Conservation (phyloP, 2,888 invertebrate genomes). For the Panorpa germanica region DNA sequence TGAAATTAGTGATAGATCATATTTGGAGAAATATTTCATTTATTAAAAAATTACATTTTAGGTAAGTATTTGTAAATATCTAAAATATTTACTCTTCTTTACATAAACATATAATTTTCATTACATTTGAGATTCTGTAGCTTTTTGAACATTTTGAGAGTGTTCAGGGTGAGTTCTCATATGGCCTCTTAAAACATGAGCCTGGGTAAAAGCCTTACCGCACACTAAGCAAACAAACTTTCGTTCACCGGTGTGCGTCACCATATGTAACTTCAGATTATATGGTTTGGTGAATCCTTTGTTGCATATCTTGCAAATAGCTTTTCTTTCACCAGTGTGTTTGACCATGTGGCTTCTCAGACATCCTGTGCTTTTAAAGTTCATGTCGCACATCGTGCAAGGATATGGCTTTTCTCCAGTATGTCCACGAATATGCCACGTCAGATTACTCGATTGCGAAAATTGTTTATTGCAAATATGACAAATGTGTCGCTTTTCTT, state of each 20-base stretch:
- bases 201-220: constrained; percentile 9
- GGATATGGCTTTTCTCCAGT: constrained; percentile 9
- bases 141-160: too few relatives aligned
- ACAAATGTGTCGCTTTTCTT: constrained; percentile 10
- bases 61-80: too few relatives aligned
- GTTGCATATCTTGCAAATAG: constrained; percentile 8
- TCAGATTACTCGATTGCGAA: constrained; percentile 9
- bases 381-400: constrained; percentile 9
- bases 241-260: constrained; percentile 10
- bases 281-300: constrained; percentile 10
- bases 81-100: too few relatives aligned
- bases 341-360: constrained; percentile 9
- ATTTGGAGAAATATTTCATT: too few relatives aligned
- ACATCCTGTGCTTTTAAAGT: constrained; percentile 9
- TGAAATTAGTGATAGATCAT: too few relatives aligned
- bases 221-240: constrained; percentile 10
- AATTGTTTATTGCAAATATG: constrained; percentile 8
- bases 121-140: too few relatives aligned
- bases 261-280: constrained; percentile 7
- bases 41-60: too few relatives aligned
- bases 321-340: constrained; percentile 11
- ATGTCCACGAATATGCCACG: constrained; percentile 9
- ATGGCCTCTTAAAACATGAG: constrained; percentile 10
- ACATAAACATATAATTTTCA: too few relatives aligned
- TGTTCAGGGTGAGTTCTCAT: constrained; percentile 10